phyloP scores from a whole-genome alignment of 2,888 invertebrate species.

The Micropterix aruncella region DNA sequence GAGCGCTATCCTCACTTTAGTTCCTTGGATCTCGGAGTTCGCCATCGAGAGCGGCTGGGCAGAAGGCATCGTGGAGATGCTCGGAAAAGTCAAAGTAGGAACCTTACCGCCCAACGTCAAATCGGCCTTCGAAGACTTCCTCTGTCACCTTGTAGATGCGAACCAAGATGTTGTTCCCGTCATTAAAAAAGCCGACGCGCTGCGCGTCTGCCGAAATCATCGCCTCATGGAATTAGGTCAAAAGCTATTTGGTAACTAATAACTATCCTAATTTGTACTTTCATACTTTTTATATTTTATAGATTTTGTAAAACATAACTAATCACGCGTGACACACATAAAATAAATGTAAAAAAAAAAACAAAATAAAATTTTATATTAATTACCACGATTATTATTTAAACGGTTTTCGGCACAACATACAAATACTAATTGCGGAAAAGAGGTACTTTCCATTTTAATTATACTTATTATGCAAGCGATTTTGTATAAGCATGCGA shows the following conservation, averaged over 20 bases:
- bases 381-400: too few relatives aligned
- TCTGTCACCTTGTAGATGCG: slow-evolving; percentile 72
- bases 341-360: too few relatives aligned
- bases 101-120: slow-evolving; percentile 72
- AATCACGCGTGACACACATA: too few relatives aligned
- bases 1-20: slow-evolving; percentile 62
- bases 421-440: too few relatives aligned
- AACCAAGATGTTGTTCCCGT: slow-evolving; percentile 60
- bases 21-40: slow-evolving; percentile 85
- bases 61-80: slow-evolving; percentile 68
- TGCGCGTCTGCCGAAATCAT: slow-evolving; percentile 74
- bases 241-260: slow-evolving; percentile 73
- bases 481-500: too few relatives aligned
- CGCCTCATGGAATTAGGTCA: slow-evolving; percentile 82
- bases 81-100: slow-evolving; percentile 72
- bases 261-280: not conserved
- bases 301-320: not conserved
- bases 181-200: slow-evolving; percentile 68
- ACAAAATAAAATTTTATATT: too few relatives aligned
- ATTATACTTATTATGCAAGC: too few relatives aligned
- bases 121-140: slow-evolving; percentile 81
- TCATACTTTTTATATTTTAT: not conserved
- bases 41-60: slow-evolving; percentile 92
- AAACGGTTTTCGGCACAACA: too few relatives aligned
- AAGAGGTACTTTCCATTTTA: too few relatives aligned